These are phyloP conservation scores for Tetropium fuscum DNA, from an alignment of 2,888 invertebrate species.

Conservation along the genomic window DNA sequence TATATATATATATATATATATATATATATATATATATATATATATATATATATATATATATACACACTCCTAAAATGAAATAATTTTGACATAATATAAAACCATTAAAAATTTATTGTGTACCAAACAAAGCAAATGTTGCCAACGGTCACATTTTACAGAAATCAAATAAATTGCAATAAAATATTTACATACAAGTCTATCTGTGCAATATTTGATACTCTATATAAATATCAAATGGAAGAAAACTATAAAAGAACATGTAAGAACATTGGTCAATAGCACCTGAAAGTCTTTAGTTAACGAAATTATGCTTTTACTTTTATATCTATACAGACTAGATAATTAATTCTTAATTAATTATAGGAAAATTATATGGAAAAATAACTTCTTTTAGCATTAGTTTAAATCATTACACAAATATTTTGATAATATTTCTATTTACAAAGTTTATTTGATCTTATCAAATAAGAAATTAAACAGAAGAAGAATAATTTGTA, in stretches of 20 bases:
- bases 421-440: background rate
- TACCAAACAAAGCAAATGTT: constrained; percentile 6
- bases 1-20: too few species aligned
- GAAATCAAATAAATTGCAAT: background rate
- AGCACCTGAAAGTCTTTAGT: constrained; percentile 43
- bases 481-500: too few species aligned
- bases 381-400: constrained; percentile 28
- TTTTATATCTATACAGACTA: constrained; percentile 46
- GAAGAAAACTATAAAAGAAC: constrained; percentile 11
- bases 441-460: too few species aligned
- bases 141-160: background rate
- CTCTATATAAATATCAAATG: constrained; percentile 11
- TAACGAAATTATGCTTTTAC: constrained; percentile 29
- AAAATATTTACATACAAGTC: constrained; percentile 12
- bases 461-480: too few species aligned
- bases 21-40: background rate
- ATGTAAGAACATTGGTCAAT: constrained; percentile 22
- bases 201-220: background rate
- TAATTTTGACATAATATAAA: background rate
- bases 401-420: constrained; percentile 24
- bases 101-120: constrained; percentile 4
- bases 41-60: background rate
- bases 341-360: constrained; percentile 41
- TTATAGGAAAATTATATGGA: constrained; percentile 29
- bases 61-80: background rate